Percentiles rank a stretch among this genome's conserved stretches.
Conservation (phyloP, 30 jellyfish, hydroid and myxozoan genomes). For the Hydra vulgaris region DNA sequence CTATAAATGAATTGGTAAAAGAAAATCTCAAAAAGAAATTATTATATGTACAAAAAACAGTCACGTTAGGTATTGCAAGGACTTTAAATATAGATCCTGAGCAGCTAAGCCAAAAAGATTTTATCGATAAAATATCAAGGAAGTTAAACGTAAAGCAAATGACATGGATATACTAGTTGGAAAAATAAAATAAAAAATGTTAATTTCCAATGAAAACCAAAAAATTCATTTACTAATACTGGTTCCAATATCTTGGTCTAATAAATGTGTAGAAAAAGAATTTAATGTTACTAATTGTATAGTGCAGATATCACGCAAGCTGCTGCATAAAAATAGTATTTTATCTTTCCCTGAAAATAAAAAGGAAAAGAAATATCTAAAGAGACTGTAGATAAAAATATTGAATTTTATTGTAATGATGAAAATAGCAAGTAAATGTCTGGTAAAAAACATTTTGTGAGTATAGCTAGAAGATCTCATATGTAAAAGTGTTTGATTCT, state of each 20-base stretch:
- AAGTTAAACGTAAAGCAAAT: conserved; percentile 3
- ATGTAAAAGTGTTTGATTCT: conserved; percentile 26
- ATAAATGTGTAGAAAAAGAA: too few species aligned
- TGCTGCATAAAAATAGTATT: too few species aligned
- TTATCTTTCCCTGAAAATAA: too few species aligned
- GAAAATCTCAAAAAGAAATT: conserved; percentile 32
- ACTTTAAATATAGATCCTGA: background rate
- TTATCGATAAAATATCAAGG: background rate
- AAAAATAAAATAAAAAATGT: conserved; percentile 10
- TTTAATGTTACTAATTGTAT: too few species aligned
- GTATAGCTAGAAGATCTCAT: conserved; percentile 20
- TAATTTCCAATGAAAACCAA: conserved; percentile 1
- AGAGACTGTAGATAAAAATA: too few species aligned
- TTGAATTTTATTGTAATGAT: too few species aligned
- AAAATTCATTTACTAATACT: too few species aligned
- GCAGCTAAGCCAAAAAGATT: background rate
- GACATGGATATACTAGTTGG: conserved; percentile 20
- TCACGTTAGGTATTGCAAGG: background rate
- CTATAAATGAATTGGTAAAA: background rate
- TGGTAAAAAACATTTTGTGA: too few species aligned
- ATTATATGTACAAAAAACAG: conserved; percentile 13
- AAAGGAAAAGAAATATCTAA: too few species aligned
- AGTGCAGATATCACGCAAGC: too few species aligned
- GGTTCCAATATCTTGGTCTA: too few species aligned
- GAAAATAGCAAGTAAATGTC: too few species aligned